Evolutionary conservation across 2,888 invertebrate genomes (phyloP), one percentile per base, ranked within the genome.

Genomic region (Hypolimnas misippus): DNA sequence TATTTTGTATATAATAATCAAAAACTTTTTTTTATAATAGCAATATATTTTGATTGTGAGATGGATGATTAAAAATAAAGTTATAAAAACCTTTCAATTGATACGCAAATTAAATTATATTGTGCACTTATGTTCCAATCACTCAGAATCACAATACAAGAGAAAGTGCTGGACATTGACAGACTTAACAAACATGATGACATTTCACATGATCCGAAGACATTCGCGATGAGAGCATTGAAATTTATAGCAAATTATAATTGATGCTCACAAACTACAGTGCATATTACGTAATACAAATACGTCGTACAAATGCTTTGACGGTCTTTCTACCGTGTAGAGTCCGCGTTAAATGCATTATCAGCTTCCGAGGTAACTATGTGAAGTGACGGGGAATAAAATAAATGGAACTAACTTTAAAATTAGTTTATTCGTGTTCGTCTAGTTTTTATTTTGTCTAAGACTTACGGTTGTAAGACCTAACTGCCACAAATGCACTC

Each of bases 261-360:
- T 65, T 62, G 67, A 67, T 65, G 57, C 19, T 57, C 56, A 46
- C 40, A 44, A 62, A 59, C 40, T 77, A 38, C 17, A 33, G 46
- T 78, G 79, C 74, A 75, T 75, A 77, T 88, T 86, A 74, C 79
- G 78, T 76, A 87, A 87, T 65, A 42, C 51, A 63, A 55, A 70
- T 65, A 69, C 67, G 71, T 64, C 67, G 73, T 73, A 69, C 70
- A 67, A 69, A 72, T 70, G 61, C 63, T 46, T 17, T 50, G 16
- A 17, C 8, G 16, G 35, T 57, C 4, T 49, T 62, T 44, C 56
- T 66, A 63, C 70, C 66, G 10, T 42, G 17, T 17, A 17, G 12
- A 33, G 2, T n/a, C n/a, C n/a, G n/a, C n/a, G n/a, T n/a, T n/a
- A n/a, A n/a, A n/a, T n/a, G n/a, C n/a, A n/a, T n/a, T n/a, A n/a